Base-by-base conservation (phyloP, 2,888 invertebrate genomes). In the Morinoia aosen region DNA sequence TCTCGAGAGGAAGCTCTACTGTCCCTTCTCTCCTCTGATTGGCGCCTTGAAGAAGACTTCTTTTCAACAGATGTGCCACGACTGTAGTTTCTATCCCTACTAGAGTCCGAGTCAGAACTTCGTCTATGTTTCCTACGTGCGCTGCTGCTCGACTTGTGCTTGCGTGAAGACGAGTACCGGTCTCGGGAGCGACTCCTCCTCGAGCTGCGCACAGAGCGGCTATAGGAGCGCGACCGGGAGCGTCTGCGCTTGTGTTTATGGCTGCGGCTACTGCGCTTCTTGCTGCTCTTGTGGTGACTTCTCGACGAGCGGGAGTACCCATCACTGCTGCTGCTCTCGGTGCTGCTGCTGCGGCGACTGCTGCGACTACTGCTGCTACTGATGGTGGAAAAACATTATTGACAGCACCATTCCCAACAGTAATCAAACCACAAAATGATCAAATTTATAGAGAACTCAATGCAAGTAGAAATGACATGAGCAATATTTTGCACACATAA, bases 51-150 rank as follows among this genome's bases (percentile, higher is more conserved):
- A 57, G 57, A 56, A 33, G 57, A 56, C 57, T 57, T 93, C 58
- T 93, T 93, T 3, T 93, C 93, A 93, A 93, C 19, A 57, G 93
- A 93, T 7, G 93, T 48, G 56, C 57, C 93, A 33, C 93, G 56
- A 57, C 93, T 93, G 57, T 93, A 93, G 48, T 95, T 61, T 64
- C 95, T 95, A 16, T 95, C 95, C 61, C 95, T 95, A 33, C 95
- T 95, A 48, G 95, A 95, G 64, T 95, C 95, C 8, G 95, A 95
- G 95, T 64, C 64, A n/a, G 61, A 57, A 64, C 95, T 95, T 19
- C 95, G 58, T 19, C 95, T 58, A 58, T 39, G 93, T 33, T 57
- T 56, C 58, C 57, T 93, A 16, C 48, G 93, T 2, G 48, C 48
- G n/a, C 93, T 93, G 93, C 93, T 57, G n/a, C 57, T 57, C 11